phyloP scores from a whole-genome alignment of 2,113 vertebrate genomes.

The Chionomys nivalis region DNA sequence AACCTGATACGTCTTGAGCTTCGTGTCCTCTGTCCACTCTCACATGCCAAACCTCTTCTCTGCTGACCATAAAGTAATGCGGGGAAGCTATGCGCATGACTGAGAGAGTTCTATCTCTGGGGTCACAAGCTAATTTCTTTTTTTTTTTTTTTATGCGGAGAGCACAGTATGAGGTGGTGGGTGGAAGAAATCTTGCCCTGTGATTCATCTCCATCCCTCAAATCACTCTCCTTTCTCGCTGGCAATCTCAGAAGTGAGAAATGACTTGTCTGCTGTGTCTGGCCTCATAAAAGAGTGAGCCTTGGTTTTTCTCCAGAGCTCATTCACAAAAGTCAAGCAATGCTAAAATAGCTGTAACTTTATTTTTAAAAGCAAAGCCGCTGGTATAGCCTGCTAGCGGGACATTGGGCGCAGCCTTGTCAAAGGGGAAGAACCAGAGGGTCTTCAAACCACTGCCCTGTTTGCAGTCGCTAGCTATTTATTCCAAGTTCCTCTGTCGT shows the following conservation, averaged over 20 bases:
- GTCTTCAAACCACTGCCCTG: background rate
- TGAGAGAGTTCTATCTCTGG: background rate
- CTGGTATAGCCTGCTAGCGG: background rate
- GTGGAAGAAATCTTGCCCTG: slow-evolving; percentile 69
- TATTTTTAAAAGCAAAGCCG: background rate
- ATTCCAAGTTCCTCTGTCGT: background rate
- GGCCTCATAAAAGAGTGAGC: background rate
- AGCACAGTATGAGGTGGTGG: slow-evolving; percentile 48
- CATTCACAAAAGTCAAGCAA: slow-evolving; percentile 73
- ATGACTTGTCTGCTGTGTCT: slow-evolving; percentile 60
- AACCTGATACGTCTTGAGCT: slow-evolving; percentile 58
- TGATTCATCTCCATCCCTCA: slow-evolving; percentile 73
- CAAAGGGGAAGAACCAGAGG: background rate
- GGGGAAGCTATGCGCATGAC: slow-evolving; percentile 65
- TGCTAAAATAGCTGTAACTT: slow-evolving; percentile 20
- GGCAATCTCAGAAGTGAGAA: slow-evolving; percentile 72
- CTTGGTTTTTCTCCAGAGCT: slow-evolving; percentile 41
- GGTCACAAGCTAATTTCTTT: slow-evolving; percentile 61
- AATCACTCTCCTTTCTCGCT: slow-evolving; percentile 58
- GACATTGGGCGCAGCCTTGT: background rate
- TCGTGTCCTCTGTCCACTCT: background rate
- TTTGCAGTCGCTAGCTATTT: background rate
- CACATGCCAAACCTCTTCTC: background rate
- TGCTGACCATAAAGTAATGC: background rate
- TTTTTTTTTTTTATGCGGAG: slow-evolving; percentile 6